Conservation (phyloP, 2,888 invertebrate genomes). For the Protula sp. region DNA sequence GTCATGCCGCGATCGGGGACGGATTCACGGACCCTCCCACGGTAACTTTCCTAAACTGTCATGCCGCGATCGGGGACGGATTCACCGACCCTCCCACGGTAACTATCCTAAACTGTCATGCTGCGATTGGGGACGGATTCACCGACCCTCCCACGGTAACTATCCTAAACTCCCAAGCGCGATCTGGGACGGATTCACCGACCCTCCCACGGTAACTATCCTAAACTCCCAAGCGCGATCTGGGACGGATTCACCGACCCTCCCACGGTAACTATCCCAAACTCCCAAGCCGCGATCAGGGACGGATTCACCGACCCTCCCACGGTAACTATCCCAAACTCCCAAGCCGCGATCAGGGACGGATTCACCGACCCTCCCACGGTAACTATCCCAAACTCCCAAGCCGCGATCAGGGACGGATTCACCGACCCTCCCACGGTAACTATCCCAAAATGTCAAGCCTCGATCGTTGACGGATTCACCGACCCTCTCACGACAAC, state of each 20-base stretch:
- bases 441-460: too few species aligned
- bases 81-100: too few species aligned
- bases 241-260: conserved; percentile 50
- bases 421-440: conserved; percentile 47
- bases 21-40: conserved; percentile 48
- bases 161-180: too few species aligned
- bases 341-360: conserved; percentile 49
- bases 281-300: too few species aligned
- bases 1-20: conserved; percentile 47
- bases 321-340: too few species aligned
- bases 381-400: too few species aligned
- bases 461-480: too few species aligned
- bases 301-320: too few species aligned
- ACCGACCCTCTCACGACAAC: too few species aligned
- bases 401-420: conserved; percentile 48
- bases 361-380: conserved; percentile 48
- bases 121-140: conserved; percentile 49
- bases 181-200: conserved; percentile 48
- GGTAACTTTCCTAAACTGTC: conserved; percentile 31
- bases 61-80: too few species aligned
- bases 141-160: conserved; percentile 47
- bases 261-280: conserved; percentile 38
- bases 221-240: too few species aligned
- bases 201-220: conserved; percentile 45
- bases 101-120: too few species aligned